A percentile compares a stretch with the other conserved stretches of the same genome.
These are phyloP conservation scores for Pseudoips prasinana DNA, from an alignment of 2,888 invertebrate genomes.

Conservation along the genomic window DNA sequence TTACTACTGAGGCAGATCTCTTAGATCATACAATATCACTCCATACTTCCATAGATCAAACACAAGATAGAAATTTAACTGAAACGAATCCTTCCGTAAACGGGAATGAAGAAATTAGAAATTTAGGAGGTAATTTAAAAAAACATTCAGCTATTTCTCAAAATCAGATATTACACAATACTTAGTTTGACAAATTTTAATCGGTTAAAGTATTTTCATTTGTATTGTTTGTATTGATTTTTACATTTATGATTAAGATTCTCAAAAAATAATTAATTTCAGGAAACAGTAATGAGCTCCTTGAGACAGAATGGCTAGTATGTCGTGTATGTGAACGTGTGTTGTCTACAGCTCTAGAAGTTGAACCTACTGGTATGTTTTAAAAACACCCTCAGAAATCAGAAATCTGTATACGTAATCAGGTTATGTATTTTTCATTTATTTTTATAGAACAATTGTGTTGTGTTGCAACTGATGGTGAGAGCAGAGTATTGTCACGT, in stretches of 20 bases:
- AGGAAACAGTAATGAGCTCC: conserved; percentile 46
- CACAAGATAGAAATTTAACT: no score
- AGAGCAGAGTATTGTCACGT: conserved; percentile 47
- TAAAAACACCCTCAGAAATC: no score
- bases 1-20: conserved; percentile 67
- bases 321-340: conserved; percentile 67
- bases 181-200: no score
- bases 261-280: conserved; percentile 14
- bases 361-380: conserved; percentile 66
- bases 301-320: conserved; percentile 69
- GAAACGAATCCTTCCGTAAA: conserved; percentile 4
- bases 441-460: conserved; percentile 60
- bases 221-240: no score
- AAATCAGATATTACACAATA: no score
- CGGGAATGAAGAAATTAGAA: conserved; percentile 21
- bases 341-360: conserved; percentile 65
- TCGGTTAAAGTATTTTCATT: no score
- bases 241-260: no score
- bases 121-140: conserved; percentile 15
- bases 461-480: conserved; percentile 54
- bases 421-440: no score
- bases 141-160: no score
- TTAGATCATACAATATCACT: conserved; percentile 68
- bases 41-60: conserved; percentile 45
- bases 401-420: not conserved